These are phyloP conservation scores for Seira ritae DNA, from an alignment of 2,888 invertebrate species.

Conservation along the genomic window DNA sequence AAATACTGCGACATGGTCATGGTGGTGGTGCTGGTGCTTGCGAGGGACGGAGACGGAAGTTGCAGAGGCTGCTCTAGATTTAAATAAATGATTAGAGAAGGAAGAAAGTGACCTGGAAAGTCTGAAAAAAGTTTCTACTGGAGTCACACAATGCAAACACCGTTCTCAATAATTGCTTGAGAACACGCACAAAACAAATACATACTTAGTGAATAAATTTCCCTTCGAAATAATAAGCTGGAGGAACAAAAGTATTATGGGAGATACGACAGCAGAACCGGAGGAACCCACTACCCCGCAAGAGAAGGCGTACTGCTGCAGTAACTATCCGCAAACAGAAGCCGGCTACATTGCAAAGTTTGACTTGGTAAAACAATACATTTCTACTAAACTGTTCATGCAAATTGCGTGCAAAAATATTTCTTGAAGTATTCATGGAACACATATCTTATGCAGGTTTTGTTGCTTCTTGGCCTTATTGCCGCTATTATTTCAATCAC, in stretches of 20 bases:
- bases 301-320: slow-evolving; percentile 66
- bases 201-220: slow-evolving; percentile 20
- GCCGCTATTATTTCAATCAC: slow-evolving; percentile 25
- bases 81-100: not conserved
- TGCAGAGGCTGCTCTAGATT: not conserved
- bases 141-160: slow-evolving; percentile 16
- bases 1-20: too few species aligned
- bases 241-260: not conserved
- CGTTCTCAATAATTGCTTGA: not conserved
- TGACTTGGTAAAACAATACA: slow-evolving; percentile 52
- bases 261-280: slow-evolving; percentile 4
- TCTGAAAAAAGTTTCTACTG: not conserved
- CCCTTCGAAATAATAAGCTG: not conserved
- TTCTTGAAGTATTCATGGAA: not conserved
- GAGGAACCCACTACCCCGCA: slow-evolving; percentile 16
- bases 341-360: slow-evolving; percentile 59
- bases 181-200: slow-evolving; percentile 17
- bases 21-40: too few species aligned
- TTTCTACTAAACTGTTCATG: not conserved
- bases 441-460: slow-evolving; percentile 26
- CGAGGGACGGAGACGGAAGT: not conserved
- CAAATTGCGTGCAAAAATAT: not conserved
- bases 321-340: slow-evolving; percentile 64
- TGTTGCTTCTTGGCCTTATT: slow-evolving; percentile 22
- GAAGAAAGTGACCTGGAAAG: slow-evolving; percentile 1